Percentiles rank a stretch among this genome's conserved stretches.
phyloP scores from a whole-genome alignment of 2,888 invertebrate species.

The Oscheius myriophilus region DNA sequence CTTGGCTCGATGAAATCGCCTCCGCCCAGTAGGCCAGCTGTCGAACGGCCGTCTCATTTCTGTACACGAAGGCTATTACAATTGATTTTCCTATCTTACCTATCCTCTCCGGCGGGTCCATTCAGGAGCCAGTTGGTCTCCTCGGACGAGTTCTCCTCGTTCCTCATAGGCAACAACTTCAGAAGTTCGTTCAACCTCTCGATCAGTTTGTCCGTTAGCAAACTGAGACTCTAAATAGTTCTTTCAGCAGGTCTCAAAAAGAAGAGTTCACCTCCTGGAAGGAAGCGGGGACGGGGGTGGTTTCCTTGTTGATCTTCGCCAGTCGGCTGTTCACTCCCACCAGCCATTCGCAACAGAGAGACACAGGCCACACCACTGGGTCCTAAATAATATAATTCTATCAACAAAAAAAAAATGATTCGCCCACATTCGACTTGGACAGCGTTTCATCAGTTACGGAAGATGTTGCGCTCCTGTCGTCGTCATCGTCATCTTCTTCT shows the following conservation, averaged over 20 bases:
- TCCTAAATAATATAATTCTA: background rate
- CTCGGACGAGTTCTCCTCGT: constrained; percentile 15
- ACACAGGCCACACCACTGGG: constrained; percentile 17
- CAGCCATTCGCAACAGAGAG: constrained; percentile 25
- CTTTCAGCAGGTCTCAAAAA: constrained; percentile 8
- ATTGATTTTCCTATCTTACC: background rate
- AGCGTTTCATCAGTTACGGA: too few relatives aligned
- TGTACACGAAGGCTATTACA: background rate
- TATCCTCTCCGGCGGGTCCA: constrained; percentile 12
- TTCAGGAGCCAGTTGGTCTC: constrained; percentile 28
- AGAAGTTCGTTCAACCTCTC: constrained; percentile 23
- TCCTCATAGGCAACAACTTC: constrained; percentile 4
- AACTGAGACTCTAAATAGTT: constrained; percentile 4
- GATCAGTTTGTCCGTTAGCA: constrained; percentile 15
- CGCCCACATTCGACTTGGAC: background rate
- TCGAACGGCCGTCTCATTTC: constrained; percentile 1
- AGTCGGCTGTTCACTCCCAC: background rate
- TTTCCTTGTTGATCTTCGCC: constrained; percentile 2
- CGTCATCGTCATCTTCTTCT: constrained; percentile 8
- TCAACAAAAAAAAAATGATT: background rate
- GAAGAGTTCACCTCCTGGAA: constrained; percentile 1
- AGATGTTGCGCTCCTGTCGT: background rate
- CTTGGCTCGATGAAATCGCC: constrained; percentile 2
- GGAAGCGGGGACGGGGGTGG: constrained; percentile 21
- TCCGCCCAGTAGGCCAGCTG: constrained; percentile 26